Evolutionary conservation across 2,113 vertebrate species (phyloP).

Genomic region (Onychostruthus taczanowskii): DNA sequence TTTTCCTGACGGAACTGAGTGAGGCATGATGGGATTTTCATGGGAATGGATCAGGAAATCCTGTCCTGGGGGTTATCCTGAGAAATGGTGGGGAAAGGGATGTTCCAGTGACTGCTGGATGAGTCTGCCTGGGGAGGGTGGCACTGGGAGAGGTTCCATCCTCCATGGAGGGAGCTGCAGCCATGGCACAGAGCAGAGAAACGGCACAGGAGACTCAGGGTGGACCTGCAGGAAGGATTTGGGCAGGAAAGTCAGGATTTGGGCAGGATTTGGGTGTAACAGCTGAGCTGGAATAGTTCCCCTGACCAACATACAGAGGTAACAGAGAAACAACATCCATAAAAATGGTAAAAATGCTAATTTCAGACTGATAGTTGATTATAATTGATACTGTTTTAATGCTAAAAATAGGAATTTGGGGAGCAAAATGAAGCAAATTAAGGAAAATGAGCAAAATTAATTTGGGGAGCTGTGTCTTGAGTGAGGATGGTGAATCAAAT

Average conservation of each 20-base stretch:
- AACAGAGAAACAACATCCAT: neutral
- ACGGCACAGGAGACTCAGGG: neutral
- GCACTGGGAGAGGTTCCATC: neutral
- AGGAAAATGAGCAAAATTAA: neutral
- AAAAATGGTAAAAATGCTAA: neutral
- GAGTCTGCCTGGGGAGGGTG: neutral
- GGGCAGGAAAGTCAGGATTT: neutral
- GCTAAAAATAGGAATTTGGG: neutral
- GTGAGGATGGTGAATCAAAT: neutral
- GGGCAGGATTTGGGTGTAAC: neutral
- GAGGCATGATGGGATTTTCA: neutral
- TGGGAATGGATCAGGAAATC: rapidly evolving
- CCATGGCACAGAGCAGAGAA: neutral
- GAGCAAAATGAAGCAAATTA: neutral
- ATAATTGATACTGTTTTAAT: neutral
- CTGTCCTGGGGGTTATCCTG: neutral
- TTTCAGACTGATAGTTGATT: neutral
- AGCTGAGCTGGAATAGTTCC: neutral
- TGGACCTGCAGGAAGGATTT: neutral
- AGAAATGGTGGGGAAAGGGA: neutral
- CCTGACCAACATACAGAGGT: neutral
- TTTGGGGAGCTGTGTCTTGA: neutral
- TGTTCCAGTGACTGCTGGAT: neutral
- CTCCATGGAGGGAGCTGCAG: neutral
- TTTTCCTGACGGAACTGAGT: neutral